Percentiles rank a stretch among this genome's conserved stretches.
These are phyloP conservation scores for Ophion ellenae DNA, from an alignment of 2,888 invertebrate genomes.

Conservation along the genomic window DNA sequence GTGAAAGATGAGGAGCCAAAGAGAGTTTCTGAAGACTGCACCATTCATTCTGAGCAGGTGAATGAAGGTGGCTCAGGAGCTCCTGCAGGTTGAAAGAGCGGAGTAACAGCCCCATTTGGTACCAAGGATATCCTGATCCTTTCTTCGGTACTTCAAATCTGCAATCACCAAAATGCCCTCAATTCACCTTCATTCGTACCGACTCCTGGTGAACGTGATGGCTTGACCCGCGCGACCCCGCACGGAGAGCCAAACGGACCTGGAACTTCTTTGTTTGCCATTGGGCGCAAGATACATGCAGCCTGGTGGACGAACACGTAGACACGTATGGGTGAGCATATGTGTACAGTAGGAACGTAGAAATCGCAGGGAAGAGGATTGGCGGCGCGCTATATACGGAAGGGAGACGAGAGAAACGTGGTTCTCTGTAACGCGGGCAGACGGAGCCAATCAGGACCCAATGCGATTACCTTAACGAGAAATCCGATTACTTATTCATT, in stretches of 20 bases:
- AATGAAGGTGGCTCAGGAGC: background rate
- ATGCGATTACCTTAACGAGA: slow-evolving; percentile 84
- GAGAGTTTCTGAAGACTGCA: slow-evolving; percentile 16
- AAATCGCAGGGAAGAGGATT: slow-evolving; percentile 38
- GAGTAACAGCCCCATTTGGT: background rate
- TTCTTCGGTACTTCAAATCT: slow-evolving; percentile 7
- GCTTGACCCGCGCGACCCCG: background rate
- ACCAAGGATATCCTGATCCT: slow-evolving; percentile 15
- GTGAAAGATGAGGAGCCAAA: slow-evolving; percentile 7
- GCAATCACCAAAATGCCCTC: slow-evolving; percentile 11
- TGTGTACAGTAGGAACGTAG: slow-evolving; percentile 29
- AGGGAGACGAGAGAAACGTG: slow-evolving; percentile 57
- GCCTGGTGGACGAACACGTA: background rate
- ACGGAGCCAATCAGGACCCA: slow-evolving; percentile 83
- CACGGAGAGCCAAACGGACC: background rate
- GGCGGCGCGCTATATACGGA: slow-evolving; percentile 22
- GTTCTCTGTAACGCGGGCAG: slow-evolving; percentile 79
- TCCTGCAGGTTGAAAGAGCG: slow-evolving; percentile 3
- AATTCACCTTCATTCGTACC: slow-evolving; percentile 16
- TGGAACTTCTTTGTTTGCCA: slow-evolving; percentile 22
- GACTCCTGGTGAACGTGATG: background rate
- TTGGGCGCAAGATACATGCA: background rate
- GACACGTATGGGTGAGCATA: background rate
- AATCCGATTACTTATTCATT: slow-evolving; percentile 85
- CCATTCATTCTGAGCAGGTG: background rate